phyloP scores from a whole-genome alignment of 1,140 invertebrate genomes.

The Neuroterus valhalla region DNA sequence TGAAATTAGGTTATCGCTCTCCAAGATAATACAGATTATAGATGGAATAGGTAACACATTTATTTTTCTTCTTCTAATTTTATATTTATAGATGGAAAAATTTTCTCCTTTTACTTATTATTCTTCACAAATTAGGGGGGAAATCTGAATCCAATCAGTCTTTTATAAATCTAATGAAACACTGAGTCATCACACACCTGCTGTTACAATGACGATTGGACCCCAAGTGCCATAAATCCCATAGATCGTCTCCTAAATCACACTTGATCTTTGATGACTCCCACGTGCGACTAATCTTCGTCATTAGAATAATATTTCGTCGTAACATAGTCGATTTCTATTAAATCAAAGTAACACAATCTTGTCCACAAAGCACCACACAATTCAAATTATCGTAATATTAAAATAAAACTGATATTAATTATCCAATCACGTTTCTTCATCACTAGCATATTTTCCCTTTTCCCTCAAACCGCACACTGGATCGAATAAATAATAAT shows the following conservation, averaged over 20 bases:
- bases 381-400: neutral
- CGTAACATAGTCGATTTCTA: neutral
- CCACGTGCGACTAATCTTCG: neutral
- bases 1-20: no score
- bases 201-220: neutral
- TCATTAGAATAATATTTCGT: neutral
- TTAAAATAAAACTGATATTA: neutral
- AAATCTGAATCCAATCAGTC: no score
- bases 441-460: no score
- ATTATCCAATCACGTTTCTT: no score
- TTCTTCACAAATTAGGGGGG: no score
- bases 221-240: constrained; percentile 1
- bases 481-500: no score
- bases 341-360: neutral
- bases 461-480: no score
- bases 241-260: neutral
- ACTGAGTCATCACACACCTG: neutral
- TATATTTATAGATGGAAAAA: no score
- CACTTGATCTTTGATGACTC: constrained; percentile 8
- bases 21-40: no score
- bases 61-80: no score
- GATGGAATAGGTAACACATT: no score
- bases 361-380: neutral
- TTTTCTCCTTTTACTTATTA: no score
- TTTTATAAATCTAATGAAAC: neutral